Percentiles rank a stretch among this genome's conserved stretches.
phyloP scores from a whole-genome alignment of 2,113 vertebrate genomes.

The Pelodiscus sinensis region DNA sequence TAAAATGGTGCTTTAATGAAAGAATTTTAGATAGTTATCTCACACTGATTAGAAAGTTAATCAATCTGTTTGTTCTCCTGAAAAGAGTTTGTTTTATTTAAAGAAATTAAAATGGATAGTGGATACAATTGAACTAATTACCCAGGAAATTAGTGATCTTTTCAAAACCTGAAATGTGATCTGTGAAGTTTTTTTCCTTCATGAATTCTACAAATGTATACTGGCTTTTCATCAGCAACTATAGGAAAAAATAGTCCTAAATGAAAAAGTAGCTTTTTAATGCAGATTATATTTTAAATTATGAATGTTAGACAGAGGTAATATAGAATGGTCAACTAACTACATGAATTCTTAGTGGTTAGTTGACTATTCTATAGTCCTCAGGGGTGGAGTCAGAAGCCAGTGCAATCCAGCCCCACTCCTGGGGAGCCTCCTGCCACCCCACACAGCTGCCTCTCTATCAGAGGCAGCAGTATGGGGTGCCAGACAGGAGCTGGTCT shows the following conservation, averaged over 20 bases:
- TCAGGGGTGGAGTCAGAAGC: no score
- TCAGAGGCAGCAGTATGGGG: no score
- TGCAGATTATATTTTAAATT: not conserved
- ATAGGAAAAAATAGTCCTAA: not conserved
- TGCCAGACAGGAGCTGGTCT: no score
- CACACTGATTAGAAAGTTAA: conserved; percentile 46
- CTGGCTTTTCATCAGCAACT: conserved; percentile 2
- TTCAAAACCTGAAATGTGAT: conserved; percentile 43
- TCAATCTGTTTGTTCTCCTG: conserved; percentile 51
- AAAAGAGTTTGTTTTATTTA: conserved; percentile 32
- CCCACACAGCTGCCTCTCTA: no score
- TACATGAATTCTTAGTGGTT: no score
- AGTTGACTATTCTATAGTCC: no score
- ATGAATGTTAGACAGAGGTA: no score
- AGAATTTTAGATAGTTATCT: conserved; percentile 40
- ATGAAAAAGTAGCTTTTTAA: not conserved
- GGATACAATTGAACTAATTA: conserved; percentile 25
- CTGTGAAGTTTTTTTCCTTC: not conserved
- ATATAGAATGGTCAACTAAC: no score
- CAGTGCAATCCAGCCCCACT: no score
- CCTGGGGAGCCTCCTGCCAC: no score
- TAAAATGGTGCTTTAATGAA: conserved; percentile 41
- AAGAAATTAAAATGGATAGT: conserved; percentile 45
- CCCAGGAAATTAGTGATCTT: conserved; percentile 3
- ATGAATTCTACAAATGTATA: not conserved